phyloP scores from a whole-genome alignment of 2,888 invertebrate genomes.

The Plagodis pulveraria region DNA sequence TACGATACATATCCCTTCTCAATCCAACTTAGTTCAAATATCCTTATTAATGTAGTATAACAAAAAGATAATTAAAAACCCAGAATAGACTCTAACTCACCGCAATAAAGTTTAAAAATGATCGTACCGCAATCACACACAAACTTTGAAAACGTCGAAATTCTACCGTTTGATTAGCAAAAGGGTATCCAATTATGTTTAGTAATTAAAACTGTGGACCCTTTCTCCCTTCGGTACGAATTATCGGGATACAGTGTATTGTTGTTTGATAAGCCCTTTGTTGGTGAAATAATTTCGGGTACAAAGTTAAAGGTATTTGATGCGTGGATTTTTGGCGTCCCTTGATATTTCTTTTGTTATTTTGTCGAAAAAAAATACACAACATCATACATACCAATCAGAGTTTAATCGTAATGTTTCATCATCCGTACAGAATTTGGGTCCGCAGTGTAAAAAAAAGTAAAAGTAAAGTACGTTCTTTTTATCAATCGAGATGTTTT shows the following conservation, averaged over 20 bases:
- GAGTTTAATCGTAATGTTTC: no score
- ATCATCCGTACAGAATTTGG: no score
- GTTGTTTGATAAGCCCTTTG: conserved; percentile 14
- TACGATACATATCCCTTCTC: no score
- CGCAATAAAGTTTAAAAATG: neutral
- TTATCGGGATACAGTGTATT: conserved; percentile 8
- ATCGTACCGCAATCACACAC: conserved; percentile 2
- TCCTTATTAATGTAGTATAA: no score
- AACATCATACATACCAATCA: no score
- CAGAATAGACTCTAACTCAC: no score
- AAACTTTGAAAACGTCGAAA: conserved; percentile 6
- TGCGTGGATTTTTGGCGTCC: neutral
- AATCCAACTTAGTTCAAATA: no score
- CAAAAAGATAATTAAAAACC: no score
- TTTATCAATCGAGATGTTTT: no score
- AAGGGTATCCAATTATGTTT: conserved; percentile 16
- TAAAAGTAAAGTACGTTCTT: no score
- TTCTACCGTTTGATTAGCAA: conserved; percentile 12
- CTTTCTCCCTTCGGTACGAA: conserved; percentile 5
- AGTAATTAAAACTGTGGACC: conserved; percentile 15
- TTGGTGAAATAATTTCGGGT: conserved; percentile 10
- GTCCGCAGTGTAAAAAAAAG: no score
- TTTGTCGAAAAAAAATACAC: no score
- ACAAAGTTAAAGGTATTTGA: conserved; percentile 14
- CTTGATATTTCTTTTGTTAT: neutral